Evolutionary conservation across 2,888 invertebrate genomes (phyloP).

Genomic region (Cataglyphis cursor): DNA sequence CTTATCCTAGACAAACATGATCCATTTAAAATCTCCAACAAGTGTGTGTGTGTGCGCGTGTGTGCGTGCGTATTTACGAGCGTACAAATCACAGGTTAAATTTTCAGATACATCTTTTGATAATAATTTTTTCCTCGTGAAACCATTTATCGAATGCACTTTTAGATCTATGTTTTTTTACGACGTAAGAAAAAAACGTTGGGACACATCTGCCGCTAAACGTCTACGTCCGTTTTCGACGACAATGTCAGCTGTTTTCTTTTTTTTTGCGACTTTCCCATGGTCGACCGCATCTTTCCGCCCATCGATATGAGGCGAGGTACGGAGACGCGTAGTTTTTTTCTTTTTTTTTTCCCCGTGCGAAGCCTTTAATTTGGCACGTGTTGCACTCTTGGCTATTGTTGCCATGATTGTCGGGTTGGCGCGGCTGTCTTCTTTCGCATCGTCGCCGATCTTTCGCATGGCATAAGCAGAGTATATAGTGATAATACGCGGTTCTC

Average conservation of each 20-base stretch:
- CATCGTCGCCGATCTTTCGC: constrained; percentile 61
- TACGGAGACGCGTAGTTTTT: constrained; percentile 57
- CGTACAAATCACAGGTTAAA: too few species aligned
- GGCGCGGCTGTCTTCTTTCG: constrained; percentile 50
- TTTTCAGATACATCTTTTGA: too few species aligned
- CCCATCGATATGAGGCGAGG: constrained; percentile 53
- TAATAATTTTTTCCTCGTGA: neutral
- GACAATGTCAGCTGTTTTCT: constrained; percentile 42
- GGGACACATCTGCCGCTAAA: constrained; percentile 34
- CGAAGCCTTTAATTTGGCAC: constrained; percentile 85
- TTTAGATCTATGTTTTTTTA: neutral
- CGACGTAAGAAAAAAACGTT: constrained; percentile 9
- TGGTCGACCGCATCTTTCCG: constrained; percentile 62
- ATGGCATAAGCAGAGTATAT: constrained; percentile 60
- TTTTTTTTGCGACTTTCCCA: constrained; percentile 51
- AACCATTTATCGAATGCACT: neutral
- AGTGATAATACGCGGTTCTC: constrained; percentile 66
- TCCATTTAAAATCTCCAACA: neutral
- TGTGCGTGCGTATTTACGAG: neutral
- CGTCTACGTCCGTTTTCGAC: constrained; percentile 23
- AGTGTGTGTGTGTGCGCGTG: neutral
- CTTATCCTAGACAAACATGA: neutral
- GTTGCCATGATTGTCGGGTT: constrained; percentile 83
- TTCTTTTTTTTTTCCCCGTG: constrained; percentile 54
- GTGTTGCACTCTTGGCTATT: constrained; percentile 83